A percentile compares a stretch with the other conserved stretches of the same genome.
Evolutionary conservation across 2,888 invertebrate genomes (phyloP).

Genomic region (Hydropsyche betteni): DNA sequence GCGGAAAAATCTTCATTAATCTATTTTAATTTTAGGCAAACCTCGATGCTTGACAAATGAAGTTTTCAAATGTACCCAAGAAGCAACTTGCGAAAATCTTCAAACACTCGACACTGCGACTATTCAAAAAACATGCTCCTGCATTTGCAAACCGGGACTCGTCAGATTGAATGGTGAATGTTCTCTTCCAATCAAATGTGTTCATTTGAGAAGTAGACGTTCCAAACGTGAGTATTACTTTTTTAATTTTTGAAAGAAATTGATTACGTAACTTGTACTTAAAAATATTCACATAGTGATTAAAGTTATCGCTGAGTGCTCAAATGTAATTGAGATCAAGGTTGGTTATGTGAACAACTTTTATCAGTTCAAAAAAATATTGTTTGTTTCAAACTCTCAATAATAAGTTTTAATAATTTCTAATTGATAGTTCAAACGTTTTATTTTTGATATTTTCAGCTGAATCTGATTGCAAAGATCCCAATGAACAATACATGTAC

Average conservation of each 20-base stretch:
- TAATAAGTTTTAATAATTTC: no score
- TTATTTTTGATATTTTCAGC: not conserved
- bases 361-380: no score
- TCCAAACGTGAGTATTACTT: conserved; percentile 26
- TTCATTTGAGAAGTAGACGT: conserved; percentile 25
- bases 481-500: conserved; percentile 47
- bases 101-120: not conserved
- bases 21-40: not conserved
- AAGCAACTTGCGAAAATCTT: conserved; percentile 10
- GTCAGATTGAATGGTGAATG: conserved; percentile 34
- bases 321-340: not conserved
- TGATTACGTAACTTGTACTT: not conserved
- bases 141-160: conserved; percentile 38
- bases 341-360: not conserved
- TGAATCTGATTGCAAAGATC: conserved; percentile 41
- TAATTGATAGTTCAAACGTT: no score
- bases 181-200: conserved; percentile 31
- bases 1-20: not conserved
- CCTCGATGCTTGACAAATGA: not conserved
- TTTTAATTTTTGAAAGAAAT: not conserved
- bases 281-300: not conserved
- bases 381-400: no score
- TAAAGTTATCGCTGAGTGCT: not conserved
- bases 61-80: conserved; percentile 11
- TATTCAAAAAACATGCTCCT: conserved; percentile 19